A percentile compares a stretch with the other conserved stretches of the same genome.
Evolutionary conservation across 2,113 vertebrate genomes (phyloP).

Genomic region (Lophura nycthemera): DNA sequence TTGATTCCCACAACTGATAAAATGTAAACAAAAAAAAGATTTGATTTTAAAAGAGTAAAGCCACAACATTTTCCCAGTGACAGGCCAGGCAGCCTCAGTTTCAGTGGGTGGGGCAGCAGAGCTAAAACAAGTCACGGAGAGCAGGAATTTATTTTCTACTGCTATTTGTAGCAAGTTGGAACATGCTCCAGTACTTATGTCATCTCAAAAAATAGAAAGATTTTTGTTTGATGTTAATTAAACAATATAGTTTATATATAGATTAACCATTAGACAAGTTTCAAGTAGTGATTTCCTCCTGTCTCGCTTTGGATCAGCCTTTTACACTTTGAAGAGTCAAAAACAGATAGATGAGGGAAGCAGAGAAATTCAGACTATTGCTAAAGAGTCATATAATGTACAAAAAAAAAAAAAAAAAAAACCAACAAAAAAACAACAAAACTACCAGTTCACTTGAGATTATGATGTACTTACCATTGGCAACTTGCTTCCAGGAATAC

Average conservation of each 20-base stretch:
- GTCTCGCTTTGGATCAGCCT: not conserved
- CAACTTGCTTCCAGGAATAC: constrained; percentile 92
- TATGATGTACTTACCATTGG: constrained; percentile 83
- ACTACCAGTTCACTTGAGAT: not conserved
- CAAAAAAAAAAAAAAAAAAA: not conserved
- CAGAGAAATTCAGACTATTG: not conserved
- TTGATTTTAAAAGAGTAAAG: constrained; percentile 49
- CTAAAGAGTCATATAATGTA: not conserved
- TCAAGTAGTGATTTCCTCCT: not conserved
- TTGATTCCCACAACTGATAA: constrained; percentile 62
- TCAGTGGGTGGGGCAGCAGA: constrained; percentile 13
- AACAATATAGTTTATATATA: not conserved
- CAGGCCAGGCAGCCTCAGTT: not conserved
- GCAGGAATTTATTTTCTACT: not conserved
- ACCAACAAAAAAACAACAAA: not conserved
- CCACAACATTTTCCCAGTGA: not conserved
- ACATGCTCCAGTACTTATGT: not conserved
- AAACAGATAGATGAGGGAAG: not conserved
- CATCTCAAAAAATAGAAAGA: not conserved
- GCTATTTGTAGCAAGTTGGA: not conserved
- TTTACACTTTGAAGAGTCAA: not conserved
- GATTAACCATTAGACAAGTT: constrained; percentile 15
- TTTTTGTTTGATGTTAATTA: constrained; percentile 32
- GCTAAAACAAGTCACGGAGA: not conserved
- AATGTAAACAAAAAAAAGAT: not conserved